Percentiles rank a stretch among this genome's conserved stretches.
Conservation (phyloP, 2,888 invertebrate species). For the Therioaphis trifolii region DNA sequence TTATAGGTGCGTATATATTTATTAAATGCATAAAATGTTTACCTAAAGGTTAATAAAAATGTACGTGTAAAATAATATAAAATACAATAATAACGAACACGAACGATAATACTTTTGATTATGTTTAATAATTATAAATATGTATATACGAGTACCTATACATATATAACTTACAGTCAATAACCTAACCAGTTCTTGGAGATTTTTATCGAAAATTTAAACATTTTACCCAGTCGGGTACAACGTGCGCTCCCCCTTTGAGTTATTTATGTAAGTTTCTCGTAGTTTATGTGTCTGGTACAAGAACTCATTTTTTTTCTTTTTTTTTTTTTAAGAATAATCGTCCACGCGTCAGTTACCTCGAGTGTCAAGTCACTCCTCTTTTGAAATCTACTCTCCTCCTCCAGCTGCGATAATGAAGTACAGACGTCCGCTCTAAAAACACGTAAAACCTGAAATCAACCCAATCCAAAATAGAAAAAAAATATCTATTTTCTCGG, state of each 20-base stretch:
- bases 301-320: background rate
- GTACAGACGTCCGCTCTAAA: slow-evolving; percentile 21
- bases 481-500: slow-evolving; percentile 22
- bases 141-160: background rate
- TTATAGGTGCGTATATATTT: too few species aligned
- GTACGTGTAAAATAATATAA: too few species aligned
- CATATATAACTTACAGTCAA: background rate
- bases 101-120: too few species aligned
- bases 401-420: slow-evolving; percentile 21
- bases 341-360: background rate
- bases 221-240: background rate
- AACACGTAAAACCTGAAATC: slow-evolving; percentile 1
- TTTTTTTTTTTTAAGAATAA: slow-evolving; percentile 1
- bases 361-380: background rate
- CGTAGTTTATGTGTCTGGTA: slow-evolving; percentile 38
- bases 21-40: too few species aligned
- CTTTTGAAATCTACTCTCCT: background rate
- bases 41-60: too few species aligned
- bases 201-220: slow-evolving; percentile 52
- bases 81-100: too few species aligned
- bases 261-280: slow-evolving; percentile 41
- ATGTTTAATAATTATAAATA: background rate
- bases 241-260: background rate
- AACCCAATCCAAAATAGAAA: slow-evolving; percentile 14
- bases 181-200: slow-evolving; percentile 19